These are phyloP conservation scores for Neotragus pygmaeus DNA, from an alignment of 2,113 vertebrate genomes.

Conservation along the genomic window DNA sequence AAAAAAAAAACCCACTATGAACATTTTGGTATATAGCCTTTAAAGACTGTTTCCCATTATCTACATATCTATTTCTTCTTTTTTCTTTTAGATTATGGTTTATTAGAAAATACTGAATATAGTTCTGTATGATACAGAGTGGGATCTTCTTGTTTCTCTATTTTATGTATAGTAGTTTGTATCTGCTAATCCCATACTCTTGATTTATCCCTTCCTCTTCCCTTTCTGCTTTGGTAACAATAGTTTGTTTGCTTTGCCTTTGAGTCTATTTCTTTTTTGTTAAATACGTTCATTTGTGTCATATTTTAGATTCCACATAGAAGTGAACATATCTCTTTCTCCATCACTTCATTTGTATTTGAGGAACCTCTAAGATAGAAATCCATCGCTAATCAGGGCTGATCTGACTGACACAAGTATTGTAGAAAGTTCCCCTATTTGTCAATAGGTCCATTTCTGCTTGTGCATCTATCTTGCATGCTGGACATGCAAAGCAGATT, in stretches of 20 bases:
- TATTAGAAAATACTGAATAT: not conserved
- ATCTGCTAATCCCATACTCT: not conserved
- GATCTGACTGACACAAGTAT: not conserved
- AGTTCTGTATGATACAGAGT: not conserved
- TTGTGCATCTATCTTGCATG: not conserved
- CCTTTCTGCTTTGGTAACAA: not conserved
- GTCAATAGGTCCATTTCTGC: not conserved
- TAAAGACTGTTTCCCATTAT: not conserved
- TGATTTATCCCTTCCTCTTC: not conserved
- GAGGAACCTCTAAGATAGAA: not conserved
- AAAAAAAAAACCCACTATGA: not conserved
- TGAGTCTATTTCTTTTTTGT: not conserved
- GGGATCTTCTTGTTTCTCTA: not conserved
- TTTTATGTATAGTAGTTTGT: not conserved
- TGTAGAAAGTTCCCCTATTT: constrained; percentile 13
- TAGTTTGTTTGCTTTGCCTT: not conserved
- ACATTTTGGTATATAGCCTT: not conserved
- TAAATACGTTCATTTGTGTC: not conserved
- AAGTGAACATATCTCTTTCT: not conserved
- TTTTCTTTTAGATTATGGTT: not conserved
- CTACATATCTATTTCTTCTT: not conserved
- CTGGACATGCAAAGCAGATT: not conserved
- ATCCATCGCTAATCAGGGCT: not conserved
- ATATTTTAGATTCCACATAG: not conserved
- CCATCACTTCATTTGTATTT: not conserved